A percentile compares a stretch with the other conserved stretches of the same genome.
These are phyloP conservation scores for Colinus virginianus DNA, from an alignment of 2,113 vertebrate species.

Conservation along the genomic window DNA sequence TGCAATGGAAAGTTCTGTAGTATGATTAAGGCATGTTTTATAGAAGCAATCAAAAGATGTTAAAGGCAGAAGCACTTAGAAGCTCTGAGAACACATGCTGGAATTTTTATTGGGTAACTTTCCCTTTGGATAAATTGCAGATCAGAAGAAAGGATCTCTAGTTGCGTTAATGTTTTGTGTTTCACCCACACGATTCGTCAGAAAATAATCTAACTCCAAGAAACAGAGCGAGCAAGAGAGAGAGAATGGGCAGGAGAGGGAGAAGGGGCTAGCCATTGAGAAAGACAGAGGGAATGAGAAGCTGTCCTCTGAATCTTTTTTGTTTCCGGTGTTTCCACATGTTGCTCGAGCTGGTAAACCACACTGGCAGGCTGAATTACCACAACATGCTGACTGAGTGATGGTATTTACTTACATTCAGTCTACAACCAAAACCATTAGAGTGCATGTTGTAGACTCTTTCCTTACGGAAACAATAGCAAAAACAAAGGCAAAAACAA, in stretches of 20 bases:
- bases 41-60: constrained; percentile 71
- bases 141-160: constrained; percentile 40
- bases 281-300: constrained; percentile 47
- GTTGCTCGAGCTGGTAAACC: constrained; percentile 82
- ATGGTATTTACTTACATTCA: constrained; percentile 78
- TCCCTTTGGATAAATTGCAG: constrained; percentile 65
- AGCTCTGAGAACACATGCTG: constrained; percentile 70
- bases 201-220: constrained; percentile 46
- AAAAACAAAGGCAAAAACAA: neutral
- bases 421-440: constrained; percentile 76
- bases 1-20: constrained; percentile 65
- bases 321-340: constrained; percentile 81
- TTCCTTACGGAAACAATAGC: constrained; percentile 8
- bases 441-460: constrained; percentile 57
- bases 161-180: constrained; percentile 65
- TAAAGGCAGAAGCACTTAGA: constrained; percentile 70
- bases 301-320: constrained; percentile 66
- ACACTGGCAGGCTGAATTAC: constrained; percentile 77
- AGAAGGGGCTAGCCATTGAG: constrained; percentile 50
- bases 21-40: constrained; percentile 72
- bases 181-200: constrained; percentile 72
- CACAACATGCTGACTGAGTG: constrained; percentile 79
- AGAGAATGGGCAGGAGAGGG: constrained; percentile 30
- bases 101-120: constrained; percentile 72
- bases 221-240: constrained; percentile 46